These are phyloP conservation scores for Albula goreensis DNA, from an alignment of 2,113 vertebrate genomes.

Conservation along the genomic window DNA sequence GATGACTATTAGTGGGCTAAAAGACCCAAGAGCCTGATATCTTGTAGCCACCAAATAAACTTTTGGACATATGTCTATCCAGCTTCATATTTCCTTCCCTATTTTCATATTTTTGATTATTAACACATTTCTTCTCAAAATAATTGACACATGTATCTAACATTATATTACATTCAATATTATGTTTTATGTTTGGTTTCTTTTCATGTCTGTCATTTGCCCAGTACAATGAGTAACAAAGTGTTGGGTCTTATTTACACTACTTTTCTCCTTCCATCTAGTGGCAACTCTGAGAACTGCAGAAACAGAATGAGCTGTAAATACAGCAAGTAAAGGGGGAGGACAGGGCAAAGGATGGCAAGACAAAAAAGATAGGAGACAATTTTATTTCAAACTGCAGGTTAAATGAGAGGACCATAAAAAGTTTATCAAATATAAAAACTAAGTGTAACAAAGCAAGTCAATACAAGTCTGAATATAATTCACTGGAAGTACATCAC, in stretches of 20 bases:
- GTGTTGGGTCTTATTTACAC: not conserved
- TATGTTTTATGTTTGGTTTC: not conserved
- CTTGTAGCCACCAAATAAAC: slow-evolving; percentile 66
- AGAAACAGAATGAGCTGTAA: not conserved
- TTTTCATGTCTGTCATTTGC: not conserved
- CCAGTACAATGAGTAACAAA: not conserved
- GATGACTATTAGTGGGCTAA: slow-evolving; percentile 59
- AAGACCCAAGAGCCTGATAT: slow-evolving; percentile 61
- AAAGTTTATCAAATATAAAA: not conserved
- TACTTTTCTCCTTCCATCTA: slow-evolving; percentile 4
- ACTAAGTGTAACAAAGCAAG: slow-evolving; percentile 10
- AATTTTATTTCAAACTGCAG: slow-evolving; percentile 17
- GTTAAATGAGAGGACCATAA: slow-evolving; percentile 4
- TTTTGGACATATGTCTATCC: slow-evolving; percentile 49
- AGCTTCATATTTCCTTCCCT: not conserved
- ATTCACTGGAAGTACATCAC: not conserved
- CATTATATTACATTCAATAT: not conserved
- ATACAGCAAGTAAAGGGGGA: not conserved
- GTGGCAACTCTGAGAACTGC: not conserved
- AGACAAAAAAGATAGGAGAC: not conserved
- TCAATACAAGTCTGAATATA: not conserved
- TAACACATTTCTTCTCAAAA: not conserved
- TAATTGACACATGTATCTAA: not conserved
- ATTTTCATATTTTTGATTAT: not conserved
- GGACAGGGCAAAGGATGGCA: not conserved